These are phyloP conservation scores for Ceyx erithaca DNA, from an alignment of 2,797 vertebrate species.

Conservation along the genomic window DNA sequence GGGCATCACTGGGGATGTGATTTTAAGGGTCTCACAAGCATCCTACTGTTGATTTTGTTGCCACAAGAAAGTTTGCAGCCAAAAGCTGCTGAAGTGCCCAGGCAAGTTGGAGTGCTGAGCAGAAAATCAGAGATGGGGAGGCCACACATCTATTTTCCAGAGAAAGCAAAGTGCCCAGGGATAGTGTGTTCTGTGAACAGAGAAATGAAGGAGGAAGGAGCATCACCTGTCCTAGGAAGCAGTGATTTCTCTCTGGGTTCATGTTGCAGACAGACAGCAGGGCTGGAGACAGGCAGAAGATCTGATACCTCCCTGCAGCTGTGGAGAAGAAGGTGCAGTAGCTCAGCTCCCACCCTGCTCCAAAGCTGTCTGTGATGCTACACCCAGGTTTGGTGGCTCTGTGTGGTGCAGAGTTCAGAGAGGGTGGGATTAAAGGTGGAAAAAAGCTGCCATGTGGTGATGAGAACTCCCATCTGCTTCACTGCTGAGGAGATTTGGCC, in stretches of 20 bases:
- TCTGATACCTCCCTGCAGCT: background rate
- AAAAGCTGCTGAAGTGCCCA: background rate
- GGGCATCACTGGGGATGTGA: fast-evolving
- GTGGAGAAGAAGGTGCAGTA: background rate
- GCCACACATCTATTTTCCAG: fast-evolving
- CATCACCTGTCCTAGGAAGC: background rate
- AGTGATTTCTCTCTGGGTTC: background rate
- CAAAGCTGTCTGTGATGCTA: fast-evolving
- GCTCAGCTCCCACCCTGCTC: background rate
- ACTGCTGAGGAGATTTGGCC: background rate
- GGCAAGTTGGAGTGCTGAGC: background rate
- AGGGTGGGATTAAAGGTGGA: background rate
- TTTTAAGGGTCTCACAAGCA: fast-evolving
- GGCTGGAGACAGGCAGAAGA: background rate
- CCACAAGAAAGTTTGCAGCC: background rate
- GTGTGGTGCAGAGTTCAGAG: background rate
- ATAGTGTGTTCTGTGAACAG: background rate
- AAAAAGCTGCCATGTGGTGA: background rate
- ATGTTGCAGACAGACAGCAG: fast-evolving
- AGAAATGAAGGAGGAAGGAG: background rate
- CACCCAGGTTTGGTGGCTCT: background rate
- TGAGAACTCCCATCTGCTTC: background rate
- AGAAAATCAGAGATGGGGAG: background rate
- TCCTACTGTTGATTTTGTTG: background rate
- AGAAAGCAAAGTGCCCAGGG: background rate